These are phyloP conservation scores for Muscicapa comitata DNA, from an alignment of 2,797 vertebrate genomes.

Conservation along the genomic window DNA sequence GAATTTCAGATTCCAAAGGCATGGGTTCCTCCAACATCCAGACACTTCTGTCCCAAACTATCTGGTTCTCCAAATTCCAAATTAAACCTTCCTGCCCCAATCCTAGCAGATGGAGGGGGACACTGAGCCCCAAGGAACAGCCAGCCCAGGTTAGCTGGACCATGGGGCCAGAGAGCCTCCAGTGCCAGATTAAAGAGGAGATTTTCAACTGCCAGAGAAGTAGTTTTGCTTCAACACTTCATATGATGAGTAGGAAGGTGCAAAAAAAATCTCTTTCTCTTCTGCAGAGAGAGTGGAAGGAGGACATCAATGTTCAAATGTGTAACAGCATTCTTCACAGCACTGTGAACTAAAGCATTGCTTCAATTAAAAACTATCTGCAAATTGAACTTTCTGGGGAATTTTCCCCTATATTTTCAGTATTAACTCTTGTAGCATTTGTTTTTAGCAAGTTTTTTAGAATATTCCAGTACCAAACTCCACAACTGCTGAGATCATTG, in stretches of 20 bases:
- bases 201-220: neutral
- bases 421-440: neutral
- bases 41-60: neutral
- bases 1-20: neutral
- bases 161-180: neutral
- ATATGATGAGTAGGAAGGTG: slow-evolving; percentile 66
- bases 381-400: neutral
- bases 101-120: neutral
- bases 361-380: neutral
- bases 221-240: slow-evolving; percentile 30
- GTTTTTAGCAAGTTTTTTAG: neutral
- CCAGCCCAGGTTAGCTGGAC: neutral
- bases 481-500: neutral
- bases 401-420: neutral
- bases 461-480: neutral
- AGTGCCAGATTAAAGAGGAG: neutral
- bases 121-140: neutral
- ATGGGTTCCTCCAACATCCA: neutral
- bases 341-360: neutral
- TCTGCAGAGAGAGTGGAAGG: neutral
- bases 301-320: slow-evolving; percentile 14
- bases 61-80: neutral
- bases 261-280: slow-evolving; percentile 27
- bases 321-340: neutral
- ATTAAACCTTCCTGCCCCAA: neutral